Conservation (phyloP, 2,797 vertebrate genomes). For the Borostomias antarcticus region DNA sequence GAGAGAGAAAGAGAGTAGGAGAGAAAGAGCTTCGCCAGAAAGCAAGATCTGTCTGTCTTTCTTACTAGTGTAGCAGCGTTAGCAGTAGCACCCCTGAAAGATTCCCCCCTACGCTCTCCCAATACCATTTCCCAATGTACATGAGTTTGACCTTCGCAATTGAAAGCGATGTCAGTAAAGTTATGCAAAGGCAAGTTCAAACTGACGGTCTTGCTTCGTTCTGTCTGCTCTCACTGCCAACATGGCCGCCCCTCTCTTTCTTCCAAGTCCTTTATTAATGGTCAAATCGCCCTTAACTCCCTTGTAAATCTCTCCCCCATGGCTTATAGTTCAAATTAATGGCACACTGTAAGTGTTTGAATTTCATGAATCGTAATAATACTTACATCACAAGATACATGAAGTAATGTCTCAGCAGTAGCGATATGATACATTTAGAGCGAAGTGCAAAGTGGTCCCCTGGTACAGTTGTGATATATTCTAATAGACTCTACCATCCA, state of each 20-base stretch:
- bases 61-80: constrained; percentile 50
- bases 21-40: constrained; percentile 54
- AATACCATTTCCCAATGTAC: constrained; percentile 49
- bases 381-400: constrained; percentile 99
- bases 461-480: constrained; percentile 96
- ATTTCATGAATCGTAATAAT: constrained; percentile 99
- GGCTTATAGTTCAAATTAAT: constrained; percentile 91
- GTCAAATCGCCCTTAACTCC: constrained; percentile 68
- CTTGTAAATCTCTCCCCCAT: constrained; percentile 89
- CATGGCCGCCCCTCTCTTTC: too few species aligned
- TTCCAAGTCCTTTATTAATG: constrained; percentile 70
- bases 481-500: constrained; percentile 94
- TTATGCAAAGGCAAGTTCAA: constrained; percentile 48
- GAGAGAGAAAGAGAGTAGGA: too few species aligned
- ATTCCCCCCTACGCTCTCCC: constrained; percentile 47
- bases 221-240: too few species aligned
- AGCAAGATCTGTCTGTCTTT: constrained; percentile 54
- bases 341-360: constrained; percentile 90
- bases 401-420: constrained; percentile 91
- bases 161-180: constrained; percentile 61
- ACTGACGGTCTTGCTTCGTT: constrained; percentile 21
- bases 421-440: constrained; percentile 96
- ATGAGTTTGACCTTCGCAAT: constrained; percentile 51
- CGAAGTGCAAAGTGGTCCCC: constrained; percentile 95
- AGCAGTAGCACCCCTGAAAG: constrained; percentile 37